Evolutionary conservation across 2,888 invertebrate species (phyloP), one percentile per base, ranked within the genome.

Genomic region (Phyllotreta cruciferae): DNA sequence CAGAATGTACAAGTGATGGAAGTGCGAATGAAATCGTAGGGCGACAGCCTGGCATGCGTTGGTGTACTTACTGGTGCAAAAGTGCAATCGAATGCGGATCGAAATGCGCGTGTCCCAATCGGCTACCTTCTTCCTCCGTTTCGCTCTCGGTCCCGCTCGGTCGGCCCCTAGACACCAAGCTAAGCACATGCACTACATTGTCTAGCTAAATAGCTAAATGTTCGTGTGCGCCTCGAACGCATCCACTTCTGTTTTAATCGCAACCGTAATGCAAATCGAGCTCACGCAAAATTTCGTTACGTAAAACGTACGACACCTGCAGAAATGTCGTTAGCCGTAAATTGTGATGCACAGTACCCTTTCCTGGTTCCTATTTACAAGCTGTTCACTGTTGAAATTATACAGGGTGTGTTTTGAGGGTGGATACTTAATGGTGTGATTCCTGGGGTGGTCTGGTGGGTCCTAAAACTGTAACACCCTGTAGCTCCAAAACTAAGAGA

Each of bases 81-180:
- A 84, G 83, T 55, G 83, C 77, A 80, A 83, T 77, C 72, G 78
- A 76, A 71, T 76, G 78, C 66, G 77, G 70, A 73, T 80, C 78
- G 73, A 78, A 80, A 62, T 74, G 83, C 77, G 61, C 81, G 77
- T 73, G 81, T 63, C 83, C 82, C 63, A 83, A 77, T 62, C 79
- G 75, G 76, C 79, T 77, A 76, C 85, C 82, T 75, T 88, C 88
- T 73, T 90, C 90, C 82, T 91, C 91, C 67, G 90, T 90, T 82
- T 91, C 91, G 80, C 90, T 90, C 84, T 90, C 87, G 80, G 88
- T 89, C 80, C 89, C 86, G 78, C 86, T 86, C 78, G 85, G 86
- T 76, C 85, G 83, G 75, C 80, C 77, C 81, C 81, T 82, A 85
- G 80, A 80, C 84, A 82, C 80, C 81, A 82, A 79, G 80, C 79